Conservation (phyloP, 2,888 invertebrate genomes). For the Norana najaformis region DNA sequence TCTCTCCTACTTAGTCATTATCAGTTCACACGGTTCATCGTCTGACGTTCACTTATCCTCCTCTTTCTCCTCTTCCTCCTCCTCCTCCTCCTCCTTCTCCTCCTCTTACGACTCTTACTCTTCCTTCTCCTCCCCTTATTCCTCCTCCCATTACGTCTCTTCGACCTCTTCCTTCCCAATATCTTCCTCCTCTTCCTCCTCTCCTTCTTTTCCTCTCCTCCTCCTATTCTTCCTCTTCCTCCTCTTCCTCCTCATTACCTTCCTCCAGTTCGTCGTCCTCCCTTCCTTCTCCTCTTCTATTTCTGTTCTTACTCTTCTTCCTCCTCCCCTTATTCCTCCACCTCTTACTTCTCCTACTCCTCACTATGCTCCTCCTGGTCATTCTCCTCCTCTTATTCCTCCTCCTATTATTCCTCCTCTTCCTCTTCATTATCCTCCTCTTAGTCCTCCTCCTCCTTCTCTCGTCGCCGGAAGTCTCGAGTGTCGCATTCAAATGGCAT, state of each 20-base stretch:
- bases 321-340: not conserved
- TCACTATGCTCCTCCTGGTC: no score
- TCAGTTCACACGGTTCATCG: not conserved
- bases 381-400: not conserved
- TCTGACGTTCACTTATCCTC: not conserved
- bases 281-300: not conserved
- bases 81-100: not conserved
- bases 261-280: not conserved
- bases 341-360: not conserved
- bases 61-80: no score
- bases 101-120: not conserved
- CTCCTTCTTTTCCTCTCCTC: not conserved
- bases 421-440: not conserved
- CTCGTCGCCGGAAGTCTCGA: slow-evolving; percentile 22
- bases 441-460: not conserved
- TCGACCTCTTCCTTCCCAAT: not conserved
- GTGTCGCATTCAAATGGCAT: slow-evolving; percentile 23
- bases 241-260: not conserved
- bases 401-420: not conserved
- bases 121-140: not conserved
- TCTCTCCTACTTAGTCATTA: slow-evolving; percentile 5
- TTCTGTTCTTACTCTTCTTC: not conserved
- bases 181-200: not conserved
- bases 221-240: not conserved
- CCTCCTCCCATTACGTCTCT: not conserved